Evolutionary conservation across 1,140 invertebrate species (phyloP).

Genomic region (Andricus grossulariae): DNA sequence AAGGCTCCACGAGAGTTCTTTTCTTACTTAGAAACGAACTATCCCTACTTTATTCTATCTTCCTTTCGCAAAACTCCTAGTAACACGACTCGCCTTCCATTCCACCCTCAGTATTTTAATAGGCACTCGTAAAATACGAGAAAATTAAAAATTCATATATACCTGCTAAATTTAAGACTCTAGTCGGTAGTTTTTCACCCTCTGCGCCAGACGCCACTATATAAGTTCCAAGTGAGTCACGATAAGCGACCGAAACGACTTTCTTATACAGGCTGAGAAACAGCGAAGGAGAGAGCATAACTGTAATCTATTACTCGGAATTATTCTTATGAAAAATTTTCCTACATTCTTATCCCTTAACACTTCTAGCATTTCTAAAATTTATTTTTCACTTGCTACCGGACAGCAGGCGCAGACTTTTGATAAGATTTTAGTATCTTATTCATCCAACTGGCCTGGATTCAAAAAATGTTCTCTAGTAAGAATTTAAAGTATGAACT

Average conservation of each 20-base stretch:
- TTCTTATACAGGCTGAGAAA: conserved; percentile 18
- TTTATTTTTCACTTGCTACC: conserved; percentile 8
- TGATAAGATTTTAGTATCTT: background rate
- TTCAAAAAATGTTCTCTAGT: too few relatives aligned
- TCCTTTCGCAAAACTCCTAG: background rate
- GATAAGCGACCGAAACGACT: conserved; percentile 21
- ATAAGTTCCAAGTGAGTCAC: conserved; percentile 5
- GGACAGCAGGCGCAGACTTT: background rate
- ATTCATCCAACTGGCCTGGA: too few relatives aligned
- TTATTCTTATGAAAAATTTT: conserved; percentile 16
- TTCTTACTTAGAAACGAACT: background rate
- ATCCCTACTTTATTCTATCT: conserved; percentile 1
- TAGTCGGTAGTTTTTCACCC: background rate
- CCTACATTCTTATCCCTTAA: background rate
- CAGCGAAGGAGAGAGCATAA: background rate
- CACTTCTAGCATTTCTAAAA: background rate
- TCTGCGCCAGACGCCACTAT: background rate
- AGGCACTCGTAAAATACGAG: conserved; percentile 14
- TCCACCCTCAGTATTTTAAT: conserved; percentile 10
- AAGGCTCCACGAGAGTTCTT: background rate
- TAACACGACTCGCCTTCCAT: background rate
- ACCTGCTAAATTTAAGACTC: conserved; percentile 4
- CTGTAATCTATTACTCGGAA: conserved; percentile 7
- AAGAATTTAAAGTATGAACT: too few relatives aligned
- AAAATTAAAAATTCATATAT: conserved; percentile 27